Evolutionary conservation across 2,797 vertebrate genomes (phyloP), one percentile per base, ranked within the genome.

Genomic region (Parauchenoglanis ngamensis): DNA sequence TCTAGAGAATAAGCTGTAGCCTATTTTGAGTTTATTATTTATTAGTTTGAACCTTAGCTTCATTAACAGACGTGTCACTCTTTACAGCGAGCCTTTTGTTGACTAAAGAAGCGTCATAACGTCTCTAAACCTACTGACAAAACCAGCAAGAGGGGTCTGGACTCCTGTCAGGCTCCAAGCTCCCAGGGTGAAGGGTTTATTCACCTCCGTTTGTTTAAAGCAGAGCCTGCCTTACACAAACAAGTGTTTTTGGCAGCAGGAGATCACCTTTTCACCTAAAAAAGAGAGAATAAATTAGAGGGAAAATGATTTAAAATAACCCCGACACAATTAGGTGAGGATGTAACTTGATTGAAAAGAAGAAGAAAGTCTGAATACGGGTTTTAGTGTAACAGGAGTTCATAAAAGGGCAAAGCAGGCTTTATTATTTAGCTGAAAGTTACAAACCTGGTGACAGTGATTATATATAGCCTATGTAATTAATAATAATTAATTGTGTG

Each of bases 141-240:
- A 92, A 92, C 73, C 90, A 93, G 93, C 92, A 93, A 89, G 89
- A 92, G 88, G 68, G 81, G 46, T 57, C 88, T 90, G 87, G 85
- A 83, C 87, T 89, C 87, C 31, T 84, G 78, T 91, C 59, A 90
- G 70, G 35, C 76, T 76, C 85, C 81, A 85, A 73, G 70, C 67
- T 90, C 70, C 78, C 72, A 78, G 13, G 79, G 89, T 80, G 92
- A 90, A 88, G 88, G 83, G 81, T 87, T 93, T 90, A 90, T 88
- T 84, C 92, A 91, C 90, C 89, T 92, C 93, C 65, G 46, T 85
- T 85, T 88, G 87, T 76, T 84, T 56, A 73, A 28, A 81, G 70
- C 56, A 81, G 44, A 85, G 54, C 57, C 63, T 84, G 44, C 56
- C 59, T 54, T 85, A 54, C 67, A 88, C 67, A 88, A 88, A 85